These are phyloP conservation scores for Pelodiscus sinensis DNA, from an alignment of 2,113 vertebrate species.

Conservation along the genomic window DNA sequence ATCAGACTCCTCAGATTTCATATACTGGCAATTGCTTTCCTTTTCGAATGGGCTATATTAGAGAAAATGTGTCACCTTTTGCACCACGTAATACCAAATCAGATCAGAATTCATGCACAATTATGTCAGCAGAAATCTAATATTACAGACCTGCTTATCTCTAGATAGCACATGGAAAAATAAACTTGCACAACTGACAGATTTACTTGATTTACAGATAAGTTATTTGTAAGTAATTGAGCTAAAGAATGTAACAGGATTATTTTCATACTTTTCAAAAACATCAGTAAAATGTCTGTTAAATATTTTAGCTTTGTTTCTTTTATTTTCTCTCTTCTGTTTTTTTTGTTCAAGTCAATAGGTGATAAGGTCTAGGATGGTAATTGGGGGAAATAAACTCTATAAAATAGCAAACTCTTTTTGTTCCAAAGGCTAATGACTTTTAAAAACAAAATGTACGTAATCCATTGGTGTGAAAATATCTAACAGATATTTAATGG, in stretches of 20 bases:
- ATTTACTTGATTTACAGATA: slow-evolving; percentile 81
- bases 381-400: background rate
- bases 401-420: slow-evolving; percentile 32
- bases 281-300: slow-evolving; percentile 77
- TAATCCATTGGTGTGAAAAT: slow-evolving; percentile 35
- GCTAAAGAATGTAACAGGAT: slow-evolving; percentile 84
- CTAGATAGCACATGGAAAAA: slow-evolving; percentile 83
- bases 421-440: slow-evolving; percentile 43
- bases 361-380: slow-evolving; percentile 56
- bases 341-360: slow-evolving; percentile 75
- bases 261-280: slow-evolving; percentile 79
- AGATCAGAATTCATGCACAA: slow-evolving; percentile 84
- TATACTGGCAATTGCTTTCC: slow-evolving; percentile 66
- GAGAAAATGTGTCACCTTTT: slow-evolving; percentile 81
- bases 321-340: slow-evolving; percentile 5
- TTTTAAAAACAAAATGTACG: slow-evolving; percentile 64
- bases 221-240: slow-evolving; percentile 85
- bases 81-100: slow-evolving; percentile 82
- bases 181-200: slow-evolving; percentile 80
- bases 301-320: slow-evolving; percentile 74
- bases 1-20: slow-evolving; percentile 79
- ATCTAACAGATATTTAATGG: slow-evolving; percentile 39
- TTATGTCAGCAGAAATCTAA: slow-evolving; percentile 83
- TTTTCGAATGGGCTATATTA: slow-evolving; percentile 78
- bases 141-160: slow-evolving; percentile 82